A percentile compares a stretch with the other conserved stretches of the same genome.
Evolutionary conservation across 2,797 vertebrate genomes (phyloP).

Genomic region (Hippopotamyrus pictus): DNA sequence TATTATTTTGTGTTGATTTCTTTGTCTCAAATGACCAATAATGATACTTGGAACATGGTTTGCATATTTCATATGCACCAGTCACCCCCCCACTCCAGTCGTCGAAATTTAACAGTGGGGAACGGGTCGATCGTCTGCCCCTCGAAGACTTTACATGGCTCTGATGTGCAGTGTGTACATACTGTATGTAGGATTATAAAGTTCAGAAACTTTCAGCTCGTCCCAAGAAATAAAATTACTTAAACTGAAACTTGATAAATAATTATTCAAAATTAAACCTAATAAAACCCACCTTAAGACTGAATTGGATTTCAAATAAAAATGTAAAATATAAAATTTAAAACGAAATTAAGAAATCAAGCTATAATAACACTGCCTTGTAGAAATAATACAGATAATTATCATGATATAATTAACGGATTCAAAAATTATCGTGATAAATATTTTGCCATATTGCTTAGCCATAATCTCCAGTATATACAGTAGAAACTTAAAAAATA

Average conservation of each 20-base stretch:
- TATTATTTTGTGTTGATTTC: background rate
- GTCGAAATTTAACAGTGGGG: background rate
- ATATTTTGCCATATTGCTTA: background rate
- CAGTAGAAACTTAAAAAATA: background rate
- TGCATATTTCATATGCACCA: background rate
- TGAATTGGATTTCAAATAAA: background rate
- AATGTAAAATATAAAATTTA: background rate
- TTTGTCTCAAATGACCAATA: background rate
- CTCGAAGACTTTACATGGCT: background rate
- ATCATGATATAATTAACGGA: background rate
- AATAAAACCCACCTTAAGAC: background rate
- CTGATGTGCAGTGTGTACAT: background rate
- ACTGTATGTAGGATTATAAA: background rate
- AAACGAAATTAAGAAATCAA: background rate
- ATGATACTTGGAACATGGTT: background rate
- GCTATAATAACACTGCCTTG: background rate
- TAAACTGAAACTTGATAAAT: background rate
- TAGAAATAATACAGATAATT: background rate
- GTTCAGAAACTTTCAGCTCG: background rate
- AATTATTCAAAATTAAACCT: background rate
- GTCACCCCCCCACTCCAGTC: background rate
- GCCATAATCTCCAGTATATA: background rate
- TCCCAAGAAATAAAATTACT: background rate
- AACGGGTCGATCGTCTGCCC: background rate
- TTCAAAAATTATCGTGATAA: background rate